Conservation (phyloP, 2,888 invertebrate species). For the Chloroclysta siterata region DNA sequence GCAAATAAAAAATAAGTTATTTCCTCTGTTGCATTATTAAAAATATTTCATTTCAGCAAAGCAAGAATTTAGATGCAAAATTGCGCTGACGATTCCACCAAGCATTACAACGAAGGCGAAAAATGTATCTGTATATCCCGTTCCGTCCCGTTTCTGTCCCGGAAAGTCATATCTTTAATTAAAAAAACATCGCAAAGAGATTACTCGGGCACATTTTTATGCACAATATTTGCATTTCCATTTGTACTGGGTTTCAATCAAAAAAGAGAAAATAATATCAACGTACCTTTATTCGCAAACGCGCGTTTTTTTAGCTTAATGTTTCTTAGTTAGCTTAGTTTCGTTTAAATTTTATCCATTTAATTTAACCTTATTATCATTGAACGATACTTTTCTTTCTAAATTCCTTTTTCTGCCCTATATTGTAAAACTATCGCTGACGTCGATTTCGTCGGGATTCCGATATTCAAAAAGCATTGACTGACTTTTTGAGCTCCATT, state of each 20-base stretch:
- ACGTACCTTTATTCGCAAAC: slow-evolving; percentile 10
- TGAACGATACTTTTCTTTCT: no score
- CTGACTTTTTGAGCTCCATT: no score
- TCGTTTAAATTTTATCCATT: no score
- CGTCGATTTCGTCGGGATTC: no score
- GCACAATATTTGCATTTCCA: slow-evolving; percentile 36
- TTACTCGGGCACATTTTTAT: slow-evolving; percentile 31
- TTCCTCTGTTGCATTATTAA: slow-evolving; percentile 10
- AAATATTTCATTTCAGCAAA: slow-evolving; percentile 17
- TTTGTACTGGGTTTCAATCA: slow-evolving; percentile 31
- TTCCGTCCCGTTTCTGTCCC: background rate
- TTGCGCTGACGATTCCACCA: slow-evolving; percentile 21
- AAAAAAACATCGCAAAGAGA: slow-evolving; percentile 32
- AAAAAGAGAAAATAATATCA: slow-evolving; percentile 19
- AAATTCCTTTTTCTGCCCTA: no score
- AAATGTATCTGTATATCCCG: slow-evolving; percentile 12
- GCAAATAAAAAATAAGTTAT: background rate
- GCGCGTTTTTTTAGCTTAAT: background rate
- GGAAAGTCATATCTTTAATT: slow-evolving; percentile 34
- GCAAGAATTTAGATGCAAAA: slow-evolving; percentile 13
- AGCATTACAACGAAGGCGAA: slow-evolving; percentile 21
- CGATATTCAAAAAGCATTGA: no score
- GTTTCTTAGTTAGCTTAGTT: background rate
- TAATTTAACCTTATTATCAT: no score
- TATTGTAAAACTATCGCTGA: no score